Evolutionary conservation across 2,113 vertebrate genomes (phyloP).

Genomic region (Myotis yumanensis): DNA sequence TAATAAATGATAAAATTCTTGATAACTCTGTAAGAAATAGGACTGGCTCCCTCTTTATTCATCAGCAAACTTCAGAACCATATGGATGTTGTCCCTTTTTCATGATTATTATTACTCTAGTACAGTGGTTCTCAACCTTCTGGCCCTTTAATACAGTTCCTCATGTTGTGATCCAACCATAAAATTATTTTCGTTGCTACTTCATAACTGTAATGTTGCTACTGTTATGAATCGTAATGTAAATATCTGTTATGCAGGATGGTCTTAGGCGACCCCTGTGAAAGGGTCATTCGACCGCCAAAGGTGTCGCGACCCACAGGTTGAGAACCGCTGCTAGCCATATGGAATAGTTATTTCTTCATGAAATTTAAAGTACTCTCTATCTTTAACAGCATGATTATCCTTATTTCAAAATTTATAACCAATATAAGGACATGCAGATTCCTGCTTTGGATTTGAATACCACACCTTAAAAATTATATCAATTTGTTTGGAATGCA

Average conservation of each 20-base stretch:
- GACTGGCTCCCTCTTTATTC: not conserved
- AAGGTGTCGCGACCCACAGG: too few species aligned
- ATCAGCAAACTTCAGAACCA: not conserved
- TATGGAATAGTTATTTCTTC: not conserved
- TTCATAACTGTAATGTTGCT: too few species aligned
- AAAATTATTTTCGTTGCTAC: too few species aligned
- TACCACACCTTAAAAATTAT: not conserved
- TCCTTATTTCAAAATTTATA: not conserved
- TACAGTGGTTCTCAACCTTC: not conserved
- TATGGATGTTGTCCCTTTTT: not conserved
- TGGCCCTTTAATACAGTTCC: too few species aligned
- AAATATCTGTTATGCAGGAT: too few species aligned
- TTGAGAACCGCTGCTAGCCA: not conserved
- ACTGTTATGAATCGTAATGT: too few species aligned
- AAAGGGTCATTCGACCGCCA: too few species aligned
- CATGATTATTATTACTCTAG: not conserved
- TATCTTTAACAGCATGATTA: not conserved
- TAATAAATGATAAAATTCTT: not conserved
- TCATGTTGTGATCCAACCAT: too few species aligned
- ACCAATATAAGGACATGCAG: not conserved
- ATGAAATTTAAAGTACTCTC: not conserved
- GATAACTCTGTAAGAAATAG: not conserved
- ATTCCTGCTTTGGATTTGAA: not conserved
- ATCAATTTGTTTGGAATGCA: not conserved
- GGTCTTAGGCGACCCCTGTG: too few species aligned